Evolutionary conservation across 53 echinoderm and acorn worm species (phyloP).

Genomic region (Actinopyga echinites): DNA sequence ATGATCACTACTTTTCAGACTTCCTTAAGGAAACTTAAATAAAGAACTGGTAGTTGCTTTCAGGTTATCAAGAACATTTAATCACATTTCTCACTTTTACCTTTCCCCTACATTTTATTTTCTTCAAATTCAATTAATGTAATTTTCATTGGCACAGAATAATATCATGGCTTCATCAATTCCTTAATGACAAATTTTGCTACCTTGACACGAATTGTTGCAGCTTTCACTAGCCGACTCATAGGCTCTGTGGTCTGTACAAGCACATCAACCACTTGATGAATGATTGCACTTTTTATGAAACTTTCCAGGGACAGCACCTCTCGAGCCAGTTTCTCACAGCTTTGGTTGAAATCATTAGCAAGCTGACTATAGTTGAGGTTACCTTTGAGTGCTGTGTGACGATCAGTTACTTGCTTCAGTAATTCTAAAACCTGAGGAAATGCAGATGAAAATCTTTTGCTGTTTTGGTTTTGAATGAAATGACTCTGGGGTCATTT

Average conservation of each 20-base stretch:
- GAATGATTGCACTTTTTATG: slow-evolving; percentile 67
- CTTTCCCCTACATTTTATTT: too few relatives aligned
- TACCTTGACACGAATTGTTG: slow-evolving; percentile 82
- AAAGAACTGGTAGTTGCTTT: too few relatives aligned
- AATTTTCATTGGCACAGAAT: too few relatives aligned
- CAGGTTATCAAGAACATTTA: too few relatives aligned
- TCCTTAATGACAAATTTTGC: neutral
- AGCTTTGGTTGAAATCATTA: slow-evolving; percentile 64
- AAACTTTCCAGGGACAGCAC: slow-evolving; percentile 71
- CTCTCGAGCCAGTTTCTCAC: slow-evolving; percentile 77
- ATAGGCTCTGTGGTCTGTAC: slow-evolving; percentile 83
- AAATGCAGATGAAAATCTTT: too few relatives aligned
- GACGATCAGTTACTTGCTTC: slow-evolving; percentile 2
- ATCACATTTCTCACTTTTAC: too few relatives aligned
- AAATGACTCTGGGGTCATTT: too few relatives aligned
- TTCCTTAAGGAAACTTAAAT: too few relatives aligned
- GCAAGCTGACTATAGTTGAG: slow-evolving; percentile 70
- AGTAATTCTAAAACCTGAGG: neutral
- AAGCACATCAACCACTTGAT: slow-evolving; percentile 83
- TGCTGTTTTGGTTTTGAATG: too few relatives aligned
- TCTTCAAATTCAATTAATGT: too few relatives aligned
- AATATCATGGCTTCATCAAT: too few relatives aligned
- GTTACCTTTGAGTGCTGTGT: slow-evolving; percentile 57
- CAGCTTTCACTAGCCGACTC: slow-evolving; percentile 83
- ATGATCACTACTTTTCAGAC: too few relatives aligned